Conservation (phyloP, 2,113 vertebrate species). For the Synchiropus splendidus region DNA sequence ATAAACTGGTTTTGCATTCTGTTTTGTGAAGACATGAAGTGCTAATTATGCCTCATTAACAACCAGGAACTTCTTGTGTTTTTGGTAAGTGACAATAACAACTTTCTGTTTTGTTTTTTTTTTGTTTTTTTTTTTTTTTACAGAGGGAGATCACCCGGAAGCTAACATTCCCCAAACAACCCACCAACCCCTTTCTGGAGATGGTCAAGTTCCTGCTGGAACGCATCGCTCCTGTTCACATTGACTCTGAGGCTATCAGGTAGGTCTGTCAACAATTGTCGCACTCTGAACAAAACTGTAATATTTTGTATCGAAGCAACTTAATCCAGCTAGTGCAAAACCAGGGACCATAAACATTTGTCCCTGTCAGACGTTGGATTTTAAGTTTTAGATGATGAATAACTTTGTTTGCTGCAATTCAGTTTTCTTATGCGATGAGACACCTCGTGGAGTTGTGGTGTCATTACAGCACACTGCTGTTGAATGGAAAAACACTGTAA, state of each 20-base stretch:
- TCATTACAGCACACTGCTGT: conserved; percentile 30
- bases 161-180: conserved; percentile 96
- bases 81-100: too few relatives aligned
- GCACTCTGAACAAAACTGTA: not conserved
- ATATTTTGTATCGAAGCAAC: not conserved
- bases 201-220: conserved; percentile 99
- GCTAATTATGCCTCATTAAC: too few relatives aligned
- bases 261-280: conserved; percentile 33
- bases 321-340: not conserved
- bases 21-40: not conserved
- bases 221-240: conserved; percentile 97
- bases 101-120: too few relatives aligned
- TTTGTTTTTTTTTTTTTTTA: conserved; percentile 8
- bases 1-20: not conserved
- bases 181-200: conserved; percentile 97
- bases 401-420: too few relatives aligned
- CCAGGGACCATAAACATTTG: not conserved
- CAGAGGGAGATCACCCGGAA: conserved; percentile 97
- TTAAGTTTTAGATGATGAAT: too few relatives aligned
- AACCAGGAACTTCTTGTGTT: too few relatives aligned
- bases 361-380: too few relatives aligned
- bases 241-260: conserved; percentile 99
- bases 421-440: conserved; percentile 49
- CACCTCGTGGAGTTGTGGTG: conserved; percentile 50
- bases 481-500: conserved; percentile 39